Evolutionary conservation across 2,888 invertebrate species (phyloP), one percentile per base, ranked within the genome.

Genomic region (Falcaria lacertinaria): DNA sequence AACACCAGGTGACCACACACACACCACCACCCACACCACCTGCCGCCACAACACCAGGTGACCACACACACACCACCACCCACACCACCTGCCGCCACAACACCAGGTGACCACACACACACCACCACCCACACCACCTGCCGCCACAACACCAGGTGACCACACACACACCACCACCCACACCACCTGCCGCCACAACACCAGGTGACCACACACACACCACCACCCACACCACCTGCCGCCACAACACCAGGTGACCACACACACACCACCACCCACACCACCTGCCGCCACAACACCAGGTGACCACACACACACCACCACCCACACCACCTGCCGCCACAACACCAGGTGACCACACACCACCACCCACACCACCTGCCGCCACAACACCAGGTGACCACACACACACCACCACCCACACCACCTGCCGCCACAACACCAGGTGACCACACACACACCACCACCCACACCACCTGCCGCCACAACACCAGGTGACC

Each of bases 361-460:
- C 42, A 33, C 14, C 6, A 8, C 2, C 33, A 14, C 92, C 17
- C 33, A 33, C 33, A n/a, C 37, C 47, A 38, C 53, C n/a, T n/a
- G 47, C 45, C 38, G 41, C 40, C 35, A 33, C 50, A 45, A 39
- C 8, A 33, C 33, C 33, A 14, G 1, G 8, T 2, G 1, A 3
- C 7, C 28, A 7, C 28, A 7, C 7, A 7, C 11, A 28, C 28
- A 7, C 11, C 3, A 7, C 8, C 28, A n/a, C n/a, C n/a, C n/a
- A n/a, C n/a, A n/a, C n/a, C n/a, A n/a, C n/a, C n/a, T n/a, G n/a
- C n/a, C n/a, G n/a, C n/a, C n/a, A n/a, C n/a, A n/a, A n/a, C n/a
- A n/a, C n/a, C n/a, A n/a, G n/a, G n/a, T n/a, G n/a, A n/a, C 2
- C 92, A 28, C 33, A 25, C 35, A 39, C 47, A 37, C 53, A 48